These are phyloP conservation scores for Notodonta dromedarius DNA, from an alignment of 2,888 invertebrate species.

Conservation along the genomic window DNA sequence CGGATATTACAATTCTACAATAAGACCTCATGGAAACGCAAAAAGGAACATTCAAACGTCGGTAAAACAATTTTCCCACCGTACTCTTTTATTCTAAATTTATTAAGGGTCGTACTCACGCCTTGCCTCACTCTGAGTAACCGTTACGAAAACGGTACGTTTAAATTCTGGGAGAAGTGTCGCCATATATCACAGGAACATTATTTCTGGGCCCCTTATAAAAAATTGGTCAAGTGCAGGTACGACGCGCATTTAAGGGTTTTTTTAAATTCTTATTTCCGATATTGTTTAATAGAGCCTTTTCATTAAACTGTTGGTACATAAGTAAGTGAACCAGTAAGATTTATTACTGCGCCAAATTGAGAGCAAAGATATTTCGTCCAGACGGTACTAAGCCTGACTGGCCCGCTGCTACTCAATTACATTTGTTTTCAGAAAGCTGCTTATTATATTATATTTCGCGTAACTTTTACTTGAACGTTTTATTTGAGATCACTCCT, in stretches of 20 bases:
- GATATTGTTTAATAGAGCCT: not conserved
- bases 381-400: not conserved
- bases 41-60: slow-evolving; percentile 35
- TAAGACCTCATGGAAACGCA: slow-evolving; percentile 24
- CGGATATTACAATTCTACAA: slow-evolving; percentile 22
- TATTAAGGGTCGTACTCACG: slow-evolving; percentile 75
- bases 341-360: not conserved
- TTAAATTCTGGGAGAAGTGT: slow-evolving; percentile 79
- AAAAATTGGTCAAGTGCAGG: slow-evolving; percentile 23
- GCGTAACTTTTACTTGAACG: no score
- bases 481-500: no score
- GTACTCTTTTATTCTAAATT: slow-evolving; percentile 72
- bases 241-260: not conserved
- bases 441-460: no score
- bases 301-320: no score
- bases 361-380: not conserved
- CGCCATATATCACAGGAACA: slow-evolving; percentile 75
- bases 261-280: not conserved
- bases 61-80: slow-evolving; percentile 64
- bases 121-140: slow-evolving; percentile 72
- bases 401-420: not conserved
- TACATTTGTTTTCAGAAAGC: not conserved
- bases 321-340: not conserved
- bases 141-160: slow-evolving; percentile 73
- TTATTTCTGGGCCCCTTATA: slow-evolving; percentile 69